Percentiles rank a stretch among this genome's conserved stretches.
These are phyloP conservation scores for Borostomias antarcticus DNA, from an alignment of 2,797 vertebrate species.

Conservation along the genomic window DNA sequence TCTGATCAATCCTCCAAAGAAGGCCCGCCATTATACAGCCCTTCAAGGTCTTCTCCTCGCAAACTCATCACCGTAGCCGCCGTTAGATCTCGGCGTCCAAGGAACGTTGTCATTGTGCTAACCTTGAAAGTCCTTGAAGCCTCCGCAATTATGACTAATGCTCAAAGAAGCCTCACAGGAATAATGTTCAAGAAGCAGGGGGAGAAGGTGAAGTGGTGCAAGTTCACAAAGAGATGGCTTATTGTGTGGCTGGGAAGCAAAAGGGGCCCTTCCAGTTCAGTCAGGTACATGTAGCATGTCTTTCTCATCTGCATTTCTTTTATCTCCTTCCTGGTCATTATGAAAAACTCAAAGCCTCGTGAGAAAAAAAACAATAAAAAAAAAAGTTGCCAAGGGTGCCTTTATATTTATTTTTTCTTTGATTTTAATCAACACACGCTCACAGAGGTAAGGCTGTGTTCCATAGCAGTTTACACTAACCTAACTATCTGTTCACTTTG, in stretches of 20 bases:
- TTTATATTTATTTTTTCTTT: no score
- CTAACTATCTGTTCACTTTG: conserved; percentile 60
- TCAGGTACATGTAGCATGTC: conserved; percentile 61
- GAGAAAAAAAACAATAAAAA: no score
- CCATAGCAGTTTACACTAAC: conserved; percentile 61
- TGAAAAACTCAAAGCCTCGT: conserved; percentile 59
- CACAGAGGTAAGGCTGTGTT: conserved; percentile 47
- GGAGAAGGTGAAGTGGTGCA: conserved; percentile 38
- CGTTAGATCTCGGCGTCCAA: conserved; percentile 36
- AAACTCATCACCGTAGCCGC: conserved; percentile 35
- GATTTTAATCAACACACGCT: conserved; percentile 59
- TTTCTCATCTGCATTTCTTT: conserved; percentile 71
- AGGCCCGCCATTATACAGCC: conserved; percentile 38
- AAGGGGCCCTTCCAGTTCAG: conserved; percentile 63
- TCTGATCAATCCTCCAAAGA: conserved; percentile 62
- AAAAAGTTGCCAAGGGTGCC: conserved; percentile 42
- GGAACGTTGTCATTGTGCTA: not conserved
- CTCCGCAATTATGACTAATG: conserved; percentile 41
- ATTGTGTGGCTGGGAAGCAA: conserved; percentile 53
- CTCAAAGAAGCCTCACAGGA: conserved; percentile 35
- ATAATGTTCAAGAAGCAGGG: conserved; percentile 19
- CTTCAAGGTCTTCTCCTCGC: conserved; percentile 39
- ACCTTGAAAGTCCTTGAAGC: conserved; percentile 25
- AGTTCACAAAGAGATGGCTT: conserved; percentile 51
- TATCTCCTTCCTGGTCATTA: conserved; percentile 65